A percentile compares a stretch with the other conserved stretches of the same genome.
These are phyloP conservation scores for Bradypodion pumilum DNA, from an alignment of 2,797 vertebrate species.

Conservation along the genomic window DNA sequence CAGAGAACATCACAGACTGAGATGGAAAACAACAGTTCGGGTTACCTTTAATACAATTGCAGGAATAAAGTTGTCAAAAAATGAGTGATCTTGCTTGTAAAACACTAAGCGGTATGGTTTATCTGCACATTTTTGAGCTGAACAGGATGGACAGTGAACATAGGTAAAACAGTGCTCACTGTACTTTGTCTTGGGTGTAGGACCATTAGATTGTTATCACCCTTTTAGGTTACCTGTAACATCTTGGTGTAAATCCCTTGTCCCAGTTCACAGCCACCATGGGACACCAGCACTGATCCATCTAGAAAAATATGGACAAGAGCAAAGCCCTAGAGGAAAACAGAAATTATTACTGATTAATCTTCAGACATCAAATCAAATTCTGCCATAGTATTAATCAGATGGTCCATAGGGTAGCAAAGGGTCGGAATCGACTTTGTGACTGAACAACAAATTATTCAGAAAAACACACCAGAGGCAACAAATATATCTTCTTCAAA, in stretches of 20 bases:
- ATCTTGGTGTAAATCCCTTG: constrained; percentile 76
- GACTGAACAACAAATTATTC: too few species aligned
- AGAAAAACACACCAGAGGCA: neutral
- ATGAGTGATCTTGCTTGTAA: neutral
- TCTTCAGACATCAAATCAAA: constrained; percentile 20
- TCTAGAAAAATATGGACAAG: constrained; percentile 70
- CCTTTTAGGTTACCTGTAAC: constrained; percentile 65
- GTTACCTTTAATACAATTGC: neutral
- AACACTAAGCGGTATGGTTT: neutral
- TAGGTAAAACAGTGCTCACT: neutral
- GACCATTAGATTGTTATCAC: too few species aligned
- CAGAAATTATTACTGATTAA: neutral
- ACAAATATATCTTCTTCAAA: neutral
- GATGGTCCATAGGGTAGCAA: too few species aligned
- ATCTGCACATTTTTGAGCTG: neutral
- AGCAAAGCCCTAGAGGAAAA: constrained; percentile 66
- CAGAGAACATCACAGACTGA: neutral
- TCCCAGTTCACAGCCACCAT: constrained; percentile 70
- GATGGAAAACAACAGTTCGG: neutral
- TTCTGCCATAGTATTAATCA: neutral
- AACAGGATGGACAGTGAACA: neutral
- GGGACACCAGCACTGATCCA: constrained; percentile 70
- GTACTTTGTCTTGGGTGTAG: too few species aligned
- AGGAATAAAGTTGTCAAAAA: neutral
- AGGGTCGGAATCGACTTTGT: too few species aligned